Percentiles rank a stretch among this genome's conserved stretches.
Conservation (phyloP, 2,888 invertebrate species). For the Philonicus albiceps region DNA sequence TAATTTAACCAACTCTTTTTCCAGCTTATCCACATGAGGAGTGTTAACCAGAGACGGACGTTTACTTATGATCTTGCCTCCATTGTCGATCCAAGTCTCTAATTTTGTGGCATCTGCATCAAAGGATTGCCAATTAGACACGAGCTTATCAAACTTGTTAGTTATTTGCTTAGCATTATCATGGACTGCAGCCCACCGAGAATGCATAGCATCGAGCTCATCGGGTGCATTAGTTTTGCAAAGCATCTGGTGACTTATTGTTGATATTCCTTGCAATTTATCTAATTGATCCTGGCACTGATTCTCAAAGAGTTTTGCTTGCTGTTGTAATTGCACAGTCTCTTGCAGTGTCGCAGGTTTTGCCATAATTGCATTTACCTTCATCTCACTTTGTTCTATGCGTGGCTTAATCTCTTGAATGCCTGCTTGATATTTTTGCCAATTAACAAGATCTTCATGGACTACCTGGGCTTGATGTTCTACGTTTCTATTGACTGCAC, state of each 20-base stretch:
- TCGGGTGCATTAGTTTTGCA: conserved; percentile 80
- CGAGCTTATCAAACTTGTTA: conserved; percentile 79
- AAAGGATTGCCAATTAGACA: conserved; percentile 82
- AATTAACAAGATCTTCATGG: conserved; percentile 80
- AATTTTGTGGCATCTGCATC: conserved; percentile 79
- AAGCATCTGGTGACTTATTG: conserved; percentile 77
- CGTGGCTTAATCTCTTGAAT: conserved; percentile 85
- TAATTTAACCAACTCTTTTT: conserved; percentile 76
- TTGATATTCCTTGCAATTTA: conserved; percentile 76
- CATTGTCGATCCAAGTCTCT: conserved; percentile 77
- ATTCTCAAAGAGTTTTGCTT: conserved; percentile 75
- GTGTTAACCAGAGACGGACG: conserved; percentile 71
- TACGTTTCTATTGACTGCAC: conserved; percentile 77
- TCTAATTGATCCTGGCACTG: conserved; percentile 81
- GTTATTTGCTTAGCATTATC: conserved; percentile 81
- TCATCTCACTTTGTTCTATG: conserved; percentile 87
- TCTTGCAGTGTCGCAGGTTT: conserved; percentile 83
- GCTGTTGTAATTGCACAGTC: conserved; percentile 79
- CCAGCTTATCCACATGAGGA: conserved; percentile 77
- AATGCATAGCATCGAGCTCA: conserved; percentile 84
- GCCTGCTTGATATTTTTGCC: conserved; percentile 84
- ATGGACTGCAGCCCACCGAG: conserved; percentile 85
- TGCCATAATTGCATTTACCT: conserved; percentile 67
- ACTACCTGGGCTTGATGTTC: conserved; percentile 79
- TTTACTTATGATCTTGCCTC: conserved; percentile 70